phyloP scores from a whole-genome alignment of 2,888 invertebrate species.

The Aphidius colemani region DNA sequence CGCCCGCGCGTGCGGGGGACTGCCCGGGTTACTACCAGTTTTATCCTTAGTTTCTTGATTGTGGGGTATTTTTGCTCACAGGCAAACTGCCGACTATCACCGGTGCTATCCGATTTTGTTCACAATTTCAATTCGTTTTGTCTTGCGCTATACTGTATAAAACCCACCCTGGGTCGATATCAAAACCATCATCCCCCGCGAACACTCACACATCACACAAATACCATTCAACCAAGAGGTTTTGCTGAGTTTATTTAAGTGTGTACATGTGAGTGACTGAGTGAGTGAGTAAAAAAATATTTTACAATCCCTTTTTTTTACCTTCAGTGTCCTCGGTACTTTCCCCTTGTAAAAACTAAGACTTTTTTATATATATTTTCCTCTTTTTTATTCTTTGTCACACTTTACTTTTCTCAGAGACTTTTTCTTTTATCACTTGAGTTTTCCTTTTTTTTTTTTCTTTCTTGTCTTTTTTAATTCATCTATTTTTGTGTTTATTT shows the following conservation, averaged over 20 bases:
- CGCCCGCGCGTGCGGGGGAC: constrained; percentile 56
- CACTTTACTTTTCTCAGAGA: neutral
- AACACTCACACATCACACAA: constrained; percentile 7
- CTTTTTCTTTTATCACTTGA: neutral
- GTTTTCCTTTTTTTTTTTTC: neutral
- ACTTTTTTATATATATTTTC: neutral
- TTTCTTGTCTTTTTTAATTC: neutral
- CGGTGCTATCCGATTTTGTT: constrained; percentile 20
- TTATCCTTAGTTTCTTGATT: constrained; percentile 49
- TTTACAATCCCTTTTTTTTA: neutral
- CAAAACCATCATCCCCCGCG: constrained; percentile 39
- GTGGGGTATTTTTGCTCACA: constrained; percentile 40
- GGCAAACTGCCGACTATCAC: constrained; percentile 44
- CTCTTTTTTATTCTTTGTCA: neutral
- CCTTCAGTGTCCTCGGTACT: neutral
- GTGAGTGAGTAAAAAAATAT: neutral
- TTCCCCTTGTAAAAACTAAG: too few species aligned
- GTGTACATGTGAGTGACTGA: neutral
- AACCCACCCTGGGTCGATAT: constrained; percentile 59
- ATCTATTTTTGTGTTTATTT: too few species aligned
- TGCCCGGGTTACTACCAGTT: constrained; percentile 57
- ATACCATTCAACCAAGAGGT: constrained; percentile 5
- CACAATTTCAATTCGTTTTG: constrained; percentile 40
- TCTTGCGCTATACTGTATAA: constrained; percentile 54
- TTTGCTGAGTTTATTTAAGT: neutral